Percentiles rank a stretch among this genome's conserved stretches.
phyloP scores from a whole-genome alignment of 2,888 invertebrate genomes.

The Ophion ventricosus region DNA sequence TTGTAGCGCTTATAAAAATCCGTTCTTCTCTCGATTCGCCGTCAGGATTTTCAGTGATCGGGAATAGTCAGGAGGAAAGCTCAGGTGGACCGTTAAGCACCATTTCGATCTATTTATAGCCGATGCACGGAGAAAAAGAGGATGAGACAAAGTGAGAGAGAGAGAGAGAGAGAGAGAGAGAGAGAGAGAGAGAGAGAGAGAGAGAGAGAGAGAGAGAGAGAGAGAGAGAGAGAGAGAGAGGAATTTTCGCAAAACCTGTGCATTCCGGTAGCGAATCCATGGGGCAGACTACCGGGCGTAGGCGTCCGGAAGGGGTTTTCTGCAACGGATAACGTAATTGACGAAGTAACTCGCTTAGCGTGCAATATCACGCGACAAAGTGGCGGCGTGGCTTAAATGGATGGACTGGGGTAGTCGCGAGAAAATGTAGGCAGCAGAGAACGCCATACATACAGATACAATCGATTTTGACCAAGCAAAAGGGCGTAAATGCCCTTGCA shows the following conservation, averaged over 20 bases:
- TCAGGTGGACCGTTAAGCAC: conserved; percentile 3
- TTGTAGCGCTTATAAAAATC: not conserved
- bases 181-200: not conserved
- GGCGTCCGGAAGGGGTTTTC: conserved; percentile 72
- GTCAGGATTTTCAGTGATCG: conserved; percentile 21
- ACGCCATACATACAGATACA: conserved; percentile 33
- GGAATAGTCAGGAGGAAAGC: not conserved
- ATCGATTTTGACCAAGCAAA: conserved; percentile 14
- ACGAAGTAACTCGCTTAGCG: conserved; percentile 79
- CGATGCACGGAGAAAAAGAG: not conserved
- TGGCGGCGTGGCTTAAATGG: conserved; percentile 70
- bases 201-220: conserved; percentile 20
- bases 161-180: not conserved
- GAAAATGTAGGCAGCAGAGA: conserved; percentile 54
- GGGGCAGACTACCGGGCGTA: conserved; percentile 31
- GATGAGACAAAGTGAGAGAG: not conserved
- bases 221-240: conserved; percentile 13
- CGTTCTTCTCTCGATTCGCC: not conserved
- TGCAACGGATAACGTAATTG: conserved; percentile 77
- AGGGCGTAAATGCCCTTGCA: conserved; percentile 6
- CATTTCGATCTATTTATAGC: not conserved
- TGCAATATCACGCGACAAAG: conserved; percentile 81
- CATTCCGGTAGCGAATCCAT: conserved; percentile 38
- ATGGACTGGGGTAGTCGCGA: conserved; percentile 61
- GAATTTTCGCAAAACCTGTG: conserved; percentile 36